Evolutionary conservation across 2,797 vertebrate genomes (phyloP).

Genomic region (Urophycis tenuis): DNA sequence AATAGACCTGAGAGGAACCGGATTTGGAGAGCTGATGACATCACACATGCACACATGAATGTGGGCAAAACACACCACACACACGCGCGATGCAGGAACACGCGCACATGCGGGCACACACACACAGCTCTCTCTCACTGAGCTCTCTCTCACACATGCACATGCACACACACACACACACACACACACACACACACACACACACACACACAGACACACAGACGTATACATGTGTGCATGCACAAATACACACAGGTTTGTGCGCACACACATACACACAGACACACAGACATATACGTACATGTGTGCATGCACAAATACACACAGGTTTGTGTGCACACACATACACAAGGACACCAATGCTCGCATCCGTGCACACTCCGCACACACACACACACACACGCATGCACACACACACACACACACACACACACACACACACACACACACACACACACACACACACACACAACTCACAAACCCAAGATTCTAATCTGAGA

Average conservation of each 20-base stretch:
- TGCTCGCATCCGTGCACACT: neutral
- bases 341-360: slow-evolving; percentile 12
- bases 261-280: slow-evolving; percentile 46
- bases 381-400: slow-evolving; percentile 26
- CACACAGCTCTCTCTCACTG: neutral
- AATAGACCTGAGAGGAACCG: slow-evolving; percentile 64
- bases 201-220: slow-evolving; percentile 15
- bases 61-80: neutral
- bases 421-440: slow-evolving; percentile 11
- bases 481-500: slow-evolving; percentile 4
- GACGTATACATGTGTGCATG: no score
- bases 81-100: neutral
- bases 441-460: slow-evolving; percentile 13
- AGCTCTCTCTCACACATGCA: neutral
- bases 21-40: slow-evolving; percentile 67
- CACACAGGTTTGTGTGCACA: slow-evolving; percentile 21
- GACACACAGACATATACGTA: slow-evolving; percentile 12
- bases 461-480: slow-evolving; percentile 44
- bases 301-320: slow-evolving; percentile 14
- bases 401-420: neutral
- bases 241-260: slow-evolving; percentile 4
- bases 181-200: slow-evolving; percentile 2
- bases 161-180: slow-evolving; percentile 27
- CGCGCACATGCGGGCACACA: slow-evolving; percentile 15
- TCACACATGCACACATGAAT: slow-evolving; percentile 46